Conservation (phyloP, 2,888 invertebrate species). For the Dugesia japonica region DNA sequence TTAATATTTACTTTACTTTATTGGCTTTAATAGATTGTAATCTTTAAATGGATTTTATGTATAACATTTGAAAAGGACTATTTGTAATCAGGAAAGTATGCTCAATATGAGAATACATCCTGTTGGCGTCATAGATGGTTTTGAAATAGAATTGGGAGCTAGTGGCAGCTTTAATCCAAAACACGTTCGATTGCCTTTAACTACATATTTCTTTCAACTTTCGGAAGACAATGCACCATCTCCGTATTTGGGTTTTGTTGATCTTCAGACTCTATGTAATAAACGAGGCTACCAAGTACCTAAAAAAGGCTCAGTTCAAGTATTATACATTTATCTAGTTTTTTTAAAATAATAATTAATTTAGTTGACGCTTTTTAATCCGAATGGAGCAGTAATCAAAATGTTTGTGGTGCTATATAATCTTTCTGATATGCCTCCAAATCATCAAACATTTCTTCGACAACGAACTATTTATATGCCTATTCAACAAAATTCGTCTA, state of each 20-base stretch:
- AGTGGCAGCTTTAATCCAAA: constrained; percentile 82
- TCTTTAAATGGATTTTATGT: no score
- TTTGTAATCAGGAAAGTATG: constrained; percentile 58
- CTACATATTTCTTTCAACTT: constrained; percentile 75
- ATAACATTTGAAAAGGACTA: no score
- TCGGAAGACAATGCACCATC: constrained; percentile 71
- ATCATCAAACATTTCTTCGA: constrained; percentile 77
- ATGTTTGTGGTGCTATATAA: constrained; percentile 94
- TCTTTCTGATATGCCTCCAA: constrained; percentile 75
- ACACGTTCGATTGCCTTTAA: constrained; percentile 73
- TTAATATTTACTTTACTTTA: no score
- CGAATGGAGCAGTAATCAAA: constrained; percentile 76
- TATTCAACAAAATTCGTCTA: constrained; percentile 34
- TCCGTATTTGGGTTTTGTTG: constrained; percentile 61
- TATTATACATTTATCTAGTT: constrained; percentile 44
- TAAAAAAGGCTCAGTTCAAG: constrained; percentile 76
- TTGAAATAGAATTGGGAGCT: constrained; percentile 77
- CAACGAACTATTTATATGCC: constrained; percentile 77
- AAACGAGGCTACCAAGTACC: constrained; percentile 79
- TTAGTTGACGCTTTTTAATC: constrained; percentile 68
- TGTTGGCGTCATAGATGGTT: constrained; percentile 81
- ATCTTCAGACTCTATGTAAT: constrained; percentile 28
- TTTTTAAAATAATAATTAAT: background rate
- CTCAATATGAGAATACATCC: constrained; percentile 79
- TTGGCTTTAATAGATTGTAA: no score